phyloP scores from a whole-genome alignment of 2,888 invertebrate species.

The Aplocera efformata region DNA sequence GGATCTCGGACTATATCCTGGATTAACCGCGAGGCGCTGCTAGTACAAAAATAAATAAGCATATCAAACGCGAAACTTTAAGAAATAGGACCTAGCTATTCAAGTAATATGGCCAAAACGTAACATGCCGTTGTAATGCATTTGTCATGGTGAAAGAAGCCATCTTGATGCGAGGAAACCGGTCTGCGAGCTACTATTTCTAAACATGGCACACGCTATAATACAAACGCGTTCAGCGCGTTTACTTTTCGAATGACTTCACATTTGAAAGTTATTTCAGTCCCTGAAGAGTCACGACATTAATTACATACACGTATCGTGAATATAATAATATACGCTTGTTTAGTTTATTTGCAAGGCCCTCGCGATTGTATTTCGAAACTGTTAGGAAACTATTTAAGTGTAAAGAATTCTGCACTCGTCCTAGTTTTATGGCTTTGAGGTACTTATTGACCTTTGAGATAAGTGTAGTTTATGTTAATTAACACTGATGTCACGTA shows the following conservation, averaged over 20 bases:
- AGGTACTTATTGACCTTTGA: conserved; percentile 20
- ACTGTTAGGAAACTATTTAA: conserved; percentile 8
- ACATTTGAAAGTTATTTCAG: conserved; percentile 8
- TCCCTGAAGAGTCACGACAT: conserved; percentile 1
- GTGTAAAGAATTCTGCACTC: conserved; percentile 17
- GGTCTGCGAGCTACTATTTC: no score
- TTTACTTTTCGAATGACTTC: background rate
- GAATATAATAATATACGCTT: conserved; percentile 5
- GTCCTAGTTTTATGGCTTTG: conserved; percentile 22
- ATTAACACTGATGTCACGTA: conserved; percentile 24
- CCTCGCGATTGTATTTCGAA: conserved; percentile 9
- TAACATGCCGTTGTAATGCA: no score
- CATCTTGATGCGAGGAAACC: no score
- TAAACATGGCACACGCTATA: no score
- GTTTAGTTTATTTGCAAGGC: conserved; percentile 10
- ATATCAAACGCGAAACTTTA: no score
- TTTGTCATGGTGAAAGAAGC: no score
- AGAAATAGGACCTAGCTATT: no score
- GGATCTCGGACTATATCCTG: no score
- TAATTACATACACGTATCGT: conserved; percentile 10
- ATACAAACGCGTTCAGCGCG: background rate
- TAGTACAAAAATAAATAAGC: no score
- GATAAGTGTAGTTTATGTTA: conserved; percentile 11
- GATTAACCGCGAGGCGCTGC: no score
- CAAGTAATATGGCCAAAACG: no score